These are phyloP conservation scores for Drosophila neoperkinsi DNA, from an alignment of 2,888 invertebrate genomes.

Conservation along the genomic window DNA sequence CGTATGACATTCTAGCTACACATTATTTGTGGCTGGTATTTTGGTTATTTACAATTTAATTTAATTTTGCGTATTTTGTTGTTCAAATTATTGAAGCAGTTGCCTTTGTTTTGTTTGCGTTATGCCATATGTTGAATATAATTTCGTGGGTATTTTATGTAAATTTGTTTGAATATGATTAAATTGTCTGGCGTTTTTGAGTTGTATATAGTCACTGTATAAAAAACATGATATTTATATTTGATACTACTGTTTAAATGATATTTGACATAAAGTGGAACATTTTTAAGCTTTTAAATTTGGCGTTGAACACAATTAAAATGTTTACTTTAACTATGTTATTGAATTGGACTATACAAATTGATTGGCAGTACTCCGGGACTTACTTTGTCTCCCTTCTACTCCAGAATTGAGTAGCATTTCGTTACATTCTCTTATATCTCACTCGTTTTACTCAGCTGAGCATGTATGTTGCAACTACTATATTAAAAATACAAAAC, in stretches of 20 bases:
- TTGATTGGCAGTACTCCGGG: neutral
- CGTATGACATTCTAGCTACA: conserved; percentile 28
- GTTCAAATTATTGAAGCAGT: neutral
- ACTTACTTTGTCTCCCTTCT: neutral
- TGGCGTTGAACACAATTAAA: neutral
- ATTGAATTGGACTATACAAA: neutral
- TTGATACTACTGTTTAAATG: neutral
- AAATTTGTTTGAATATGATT: conserved; percentile 5
- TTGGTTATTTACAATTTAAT: conserved; percentile 55
- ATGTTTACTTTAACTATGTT: neutral
- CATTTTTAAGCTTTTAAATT: neutral
- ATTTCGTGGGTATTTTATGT: neutral
- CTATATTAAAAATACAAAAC: neutral
- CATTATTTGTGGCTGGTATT: conserved; percentile 24
- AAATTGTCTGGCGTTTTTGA: neutral
- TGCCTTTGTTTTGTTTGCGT: neutral
- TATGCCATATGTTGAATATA: neutral
- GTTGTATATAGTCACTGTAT: neutral
- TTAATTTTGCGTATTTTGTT: conserved; percentile 24
- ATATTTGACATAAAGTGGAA: neutral
- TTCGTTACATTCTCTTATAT: no score
- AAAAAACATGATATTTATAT: neutral
- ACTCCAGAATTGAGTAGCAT: neutral
- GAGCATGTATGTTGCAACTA: no score
- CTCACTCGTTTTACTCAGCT: no score